These are phyloP conservation scores for Ariopsis seemanni DNA, from an alignment of 2,113 vertebrate species.

Conservation along the genomic window DNA sequence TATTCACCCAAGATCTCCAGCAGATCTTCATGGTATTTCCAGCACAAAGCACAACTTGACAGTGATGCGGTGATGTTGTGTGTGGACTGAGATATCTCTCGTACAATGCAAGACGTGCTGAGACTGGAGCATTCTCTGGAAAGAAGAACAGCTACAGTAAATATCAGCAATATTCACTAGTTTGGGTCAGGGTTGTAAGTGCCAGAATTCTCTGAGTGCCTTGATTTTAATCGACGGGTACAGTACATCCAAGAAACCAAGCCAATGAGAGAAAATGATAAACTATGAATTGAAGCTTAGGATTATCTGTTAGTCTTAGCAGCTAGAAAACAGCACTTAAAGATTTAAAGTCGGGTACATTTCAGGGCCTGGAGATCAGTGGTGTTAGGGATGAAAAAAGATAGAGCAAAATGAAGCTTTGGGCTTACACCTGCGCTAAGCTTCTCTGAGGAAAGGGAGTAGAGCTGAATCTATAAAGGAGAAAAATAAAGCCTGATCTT, in stretches of 20 bases:
- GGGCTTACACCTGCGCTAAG: slow-evolving; percentile 27
- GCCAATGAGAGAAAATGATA: slow-evolving; percentile 16
- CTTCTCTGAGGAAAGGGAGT: slow-evolving; percentile 20
- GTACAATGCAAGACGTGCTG: neutral
- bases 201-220: too few species aligned
- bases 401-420: slow-evolving; percentile 24
- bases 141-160: neutral
- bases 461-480: slow-evolving; percentile 35
- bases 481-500: slow-evolving; percentile 4
- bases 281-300: neutral
- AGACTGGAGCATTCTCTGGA: neutral
- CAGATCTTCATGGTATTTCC: neutral
- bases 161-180: neutral
- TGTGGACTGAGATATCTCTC: neutral
- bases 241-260: neutral
- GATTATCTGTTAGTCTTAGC: slow-evolving; percentile 1
- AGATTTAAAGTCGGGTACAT: neutral
- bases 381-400: slow-evolving; percentile 12
- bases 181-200: neutral
- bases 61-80: neutral
- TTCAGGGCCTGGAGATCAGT: slow-evolving; percentile 16
- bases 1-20: neutral
- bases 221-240: neutral
- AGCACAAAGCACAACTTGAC: neutral
- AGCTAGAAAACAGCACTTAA: neutral